A percentile compares a stretch with the other conserved stretches of the same genome.
These are phyloP conservation scores for Bradypodion pumilum DNA, from an alignment of 2,797 vertebrate genomes.

Conservation along the genomic window DNA sequence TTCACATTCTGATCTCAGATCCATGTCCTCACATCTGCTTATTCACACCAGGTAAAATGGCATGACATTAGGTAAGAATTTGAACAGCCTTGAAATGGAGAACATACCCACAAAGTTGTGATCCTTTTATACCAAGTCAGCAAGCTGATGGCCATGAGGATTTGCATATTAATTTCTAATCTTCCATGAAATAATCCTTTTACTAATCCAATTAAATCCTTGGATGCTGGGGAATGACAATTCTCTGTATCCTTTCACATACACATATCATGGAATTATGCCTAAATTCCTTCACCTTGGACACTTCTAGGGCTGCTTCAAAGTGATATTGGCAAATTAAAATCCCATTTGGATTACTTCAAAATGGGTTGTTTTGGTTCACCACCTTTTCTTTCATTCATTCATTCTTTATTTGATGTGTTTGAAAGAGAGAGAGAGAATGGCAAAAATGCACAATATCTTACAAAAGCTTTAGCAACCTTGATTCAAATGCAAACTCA, in stretches of 20 bases:
- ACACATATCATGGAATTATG: not conserved
- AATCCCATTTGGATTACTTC: not conserved
- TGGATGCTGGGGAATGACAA: not conserved
- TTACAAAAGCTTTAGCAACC: not conserved
- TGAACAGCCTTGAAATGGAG: not conserved
- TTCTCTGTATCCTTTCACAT: not conserved
- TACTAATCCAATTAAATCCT: not conserved
- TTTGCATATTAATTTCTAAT: not conserved
- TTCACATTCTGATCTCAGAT: not conserved
- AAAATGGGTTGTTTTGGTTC: not conserved
- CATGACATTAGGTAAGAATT: slow-evolving; percentile 5
- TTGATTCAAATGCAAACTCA: too few species aligned
- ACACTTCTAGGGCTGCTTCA: not conserved
- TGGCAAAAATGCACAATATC: not conserved
- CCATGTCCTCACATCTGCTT: not conserved
- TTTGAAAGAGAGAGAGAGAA: not conserved
- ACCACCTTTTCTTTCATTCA: too few species aligned
- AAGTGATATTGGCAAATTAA: not conserved
- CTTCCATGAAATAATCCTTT: not conserved
- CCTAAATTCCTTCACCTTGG: not conserved
- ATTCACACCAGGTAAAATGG: not conserved
- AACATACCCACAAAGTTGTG: not conserved
- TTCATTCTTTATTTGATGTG: not conserved
- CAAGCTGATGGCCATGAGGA: not conserved
- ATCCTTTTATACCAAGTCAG: not conserved